phyloP scores from a whole-genome alignment of 2,888 invertebrate species.

The Drosophila siamana region DNA sequence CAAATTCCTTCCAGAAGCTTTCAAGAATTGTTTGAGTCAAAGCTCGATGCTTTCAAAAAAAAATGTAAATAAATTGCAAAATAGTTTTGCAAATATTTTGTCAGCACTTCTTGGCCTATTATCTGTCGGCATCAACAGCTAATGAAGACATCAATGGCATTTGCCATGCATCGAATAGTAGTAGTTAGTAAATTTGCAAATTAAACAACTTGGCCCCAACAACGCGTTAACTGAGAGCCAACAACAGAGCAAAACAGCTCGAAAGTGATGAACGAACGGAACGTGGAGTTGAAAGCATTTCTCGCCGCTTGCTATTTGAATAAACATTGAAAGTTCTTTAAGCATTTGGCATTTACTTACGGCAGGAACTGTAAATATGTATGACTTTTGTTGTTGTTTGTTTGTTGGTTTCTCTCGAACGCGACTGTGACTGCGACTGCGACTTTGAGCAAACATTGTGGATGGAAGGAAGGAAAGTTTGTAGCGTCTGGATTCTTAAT shows the following conservation, averaged over 20 bases:
- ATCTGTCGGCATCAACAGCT: neutral
- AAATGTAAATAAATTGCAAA: neutral
- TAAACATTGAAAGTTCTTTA: constrained; percentile 27
- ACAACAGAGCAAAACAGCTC: too few relatives aligned
- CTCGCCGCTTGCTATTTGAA: constrained; percentile 18
- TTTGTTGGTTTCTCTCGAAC: constrained; percentile 1
- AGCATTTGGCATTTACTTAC: constrained; percentile 18
- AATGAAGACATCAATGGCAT: neutral
- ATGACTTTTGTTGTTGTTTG: constrained; percentile 37
- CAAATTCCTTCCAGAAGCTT: neutral
- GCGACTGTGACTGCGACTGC: constrained; percentile 47
- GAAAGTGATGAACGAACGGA: constrained; percentile 4
- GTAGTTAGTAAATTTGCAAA: constrained; percentile 3
- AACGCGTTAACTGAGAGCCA: constrained; percentile 9
- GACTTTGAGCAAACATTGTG: constrained; percentile 69
- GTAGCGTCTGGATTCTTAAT: constrained; percentile 76
- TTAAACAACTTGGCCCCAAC: neutral
- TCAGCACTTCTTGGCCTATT: neutral
- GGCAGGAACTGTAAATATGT: constrained; percentile 34
- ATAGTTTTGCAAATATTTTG: neutral
- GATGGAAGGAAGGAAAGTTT: constrained; percentile 65
- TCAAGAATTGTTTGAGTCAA: neutral
- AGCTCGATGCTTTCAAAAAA: neutral
- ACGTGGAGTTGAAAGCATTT: constrained; percentile 10
- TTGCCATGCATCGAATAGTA: neutral